Percentiles rank a stretch among this genome's conserved stretches.
phyloP scores from a whole-genome alignment of 2,797 vertebrate species.

The Manis crassicaudata region DNA sequence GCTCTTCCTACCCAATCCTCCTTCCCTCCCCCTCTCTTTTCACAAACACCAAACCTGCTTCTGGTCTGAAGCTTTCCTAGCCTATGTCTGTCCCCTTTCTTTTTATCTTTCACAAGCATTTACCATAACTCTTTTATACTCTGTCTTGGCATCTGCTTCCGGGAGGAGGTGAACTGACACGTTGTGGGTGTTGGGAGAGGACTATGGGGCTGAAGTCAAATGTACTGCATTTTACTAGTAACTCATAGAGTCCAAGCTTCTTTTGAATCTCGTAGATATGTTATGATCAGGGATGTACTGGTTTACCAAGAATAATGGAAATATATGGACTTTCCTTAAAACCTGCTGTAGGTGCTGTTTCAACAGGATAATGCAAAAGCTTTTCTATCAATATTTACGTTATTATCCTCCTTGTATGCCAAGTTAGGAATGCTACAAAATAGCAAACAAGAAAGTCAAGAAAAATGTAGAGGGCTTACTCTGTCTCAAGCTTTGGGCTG shows the following conservation, averaged over 20 bases:
- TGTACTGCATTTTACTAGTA: neutral
- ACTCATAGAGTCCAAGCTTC: neutral
- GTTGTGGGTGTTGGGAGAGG: neutral
- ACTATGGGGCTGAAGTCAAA: neutral
- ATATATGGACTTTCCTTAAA: neutral
- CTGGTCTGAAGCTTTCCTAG: neutral
- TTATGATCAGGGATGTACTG: neutral
- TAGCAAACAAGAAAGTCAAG: neutral
- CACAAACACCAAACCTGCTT: neutral
- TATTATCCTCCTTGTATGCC: neutral
- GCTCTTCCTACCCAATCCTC: neutral
- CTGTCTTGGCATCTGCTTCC: neutral
- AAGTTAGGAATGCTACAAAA: slow-evolving; percentile 16
- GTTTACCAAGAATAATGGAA: neutral
- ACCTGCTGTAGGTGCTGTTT: neutral
- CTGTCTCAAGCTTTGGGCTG: neutral
- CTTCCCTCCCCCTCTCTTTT: neutral
- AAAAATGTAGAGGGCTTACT: neutral
- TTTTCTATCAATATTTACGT: neutral
- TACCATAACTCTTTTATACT: neutral
- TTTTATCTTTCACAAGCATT: neutral
- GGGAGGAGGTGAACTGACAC: neutral
- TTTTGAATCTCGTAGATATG: neutral
- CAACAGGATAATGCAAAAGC: neutral
- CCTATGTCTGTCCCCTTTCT: neutral